These are phyloP conservation scores for Acyrthosiphon pisum DNA, from an alignment of 1,140 invertebrate species.

Conservation along the genomic window DNA sequence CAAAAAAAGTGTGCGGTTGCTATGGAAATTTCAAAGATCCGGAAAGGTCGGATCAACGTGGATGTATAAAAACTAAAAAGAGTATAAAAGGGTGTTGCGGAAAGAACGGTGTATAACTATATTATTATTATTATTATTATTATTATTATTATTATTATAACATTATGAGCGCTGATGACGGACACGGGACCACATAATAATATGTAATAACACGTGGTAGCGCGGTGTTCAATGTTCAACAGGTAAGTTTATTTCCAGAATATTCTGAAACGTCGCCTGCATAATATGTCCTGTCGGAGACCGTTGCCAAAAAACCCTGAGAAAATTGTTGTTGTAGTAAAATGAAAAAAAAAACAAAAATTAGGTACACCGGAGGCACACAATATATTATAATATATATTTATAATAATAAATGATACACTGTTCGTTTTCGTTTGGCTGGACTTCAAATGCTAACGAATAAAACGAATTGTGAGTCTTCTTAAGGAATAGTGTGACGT, in stretches of 20 bases:
- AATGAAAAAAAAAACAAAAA: neutral
- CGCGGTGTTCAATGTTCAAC: neutral
- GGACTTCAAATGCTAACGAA: conserved; percentile 1
- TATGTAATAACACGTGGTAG: neutral
- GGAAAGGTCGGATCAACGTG: conserved; percentile 2
- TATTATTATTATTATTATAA: neutral
- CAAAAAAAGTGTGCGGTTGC: neutral
- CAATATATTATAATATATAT: neutral
- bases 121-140: too few species aligned
- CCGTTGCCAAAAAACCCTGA: conserved; percentile 10
- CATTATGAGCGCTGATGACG: conserved; percentile 9
- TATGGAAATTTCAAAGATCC: conserved; percentile 21
- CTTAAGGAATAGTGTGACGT: neutral
- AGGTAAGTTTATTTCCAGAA: conserved; percentile 49
- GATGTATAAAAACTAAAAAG: neutral
- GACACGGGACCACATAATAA: neutral
- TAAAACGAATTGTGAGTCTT: conserved; percentile 18
- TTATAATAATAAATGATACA: conserved; percentile 12
- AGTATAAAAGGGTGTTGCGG: neutral
- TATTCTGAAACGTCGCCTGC: neutral
- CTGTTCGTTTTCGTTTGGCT: neutral
- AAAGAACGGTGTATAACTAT: neutral
- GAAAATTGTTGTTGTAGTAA: conserved; percentile 9
- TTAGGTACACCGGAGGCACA: neutral
- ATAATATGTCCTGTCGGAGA: neutral